Percentiles rank a stretch among this genome's conserved stretches.
Evolutionary conservation across 2,797 vertebrate genomes (phyloP).

Genomic region (Vultur gryphus): DNA sequence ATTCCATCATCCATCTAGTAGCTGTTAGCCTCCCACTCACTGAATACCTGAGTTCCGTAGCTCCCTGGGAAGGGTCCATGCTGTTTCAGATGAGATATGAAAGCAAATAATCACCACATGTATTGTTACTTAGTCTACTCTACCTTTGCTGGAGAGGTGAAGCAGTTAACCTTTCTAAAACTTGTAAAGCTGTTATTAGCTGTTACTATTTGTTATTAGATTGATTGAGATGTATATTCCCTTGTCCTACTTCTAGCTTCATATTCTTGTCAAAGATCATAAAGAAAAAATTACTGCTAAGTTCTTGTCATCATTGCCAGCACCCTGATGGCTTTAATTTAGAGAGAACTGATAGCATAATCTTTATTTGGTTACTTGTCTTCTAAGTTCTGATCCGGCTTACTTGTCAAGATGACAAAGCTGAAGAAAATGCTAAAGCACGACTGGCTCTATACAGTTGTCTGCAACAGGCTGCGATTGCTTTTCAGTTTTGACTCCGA

Average conservation of each 20-base stretch:
- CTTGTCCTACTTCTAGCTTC: not conserved
- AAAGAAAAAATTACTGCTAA: not conserved
- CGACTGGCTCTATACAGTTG: not conserved
- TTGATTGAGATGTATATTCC: not conserved
- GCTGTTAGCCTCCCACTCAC: not conserved
- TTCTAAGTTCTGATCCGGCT: not conserved
- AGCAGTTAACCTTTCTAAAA: not conserved
- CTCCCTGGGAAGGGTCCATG: not conserved
- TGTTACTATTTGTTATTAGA: not conserved
- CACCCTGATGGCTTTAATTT: not conserved
- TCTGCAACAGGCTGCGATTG: not conserved
- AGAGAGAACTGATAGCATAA: not conserved
- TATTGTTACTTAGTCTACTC: not conserved
- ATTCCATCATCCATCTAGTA: not conserved
- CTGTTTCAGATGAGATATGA: not conserved
- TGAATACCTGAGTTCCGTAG: not conserved
- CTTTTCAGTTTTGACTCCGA: not conserved
- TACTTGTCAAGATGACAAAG: not conserved
- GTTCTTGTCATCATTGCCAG: not conserved
- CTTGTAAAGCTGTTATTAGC: not conserved
- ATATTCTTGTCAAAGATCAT: not conserved
- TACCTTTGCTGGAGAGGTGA: not conserved
- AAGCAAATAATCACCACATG: not conserved
- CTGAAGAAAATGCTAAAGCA: not conserved
- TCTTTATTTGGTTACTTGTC: not conserved